Evolutionary conservation across 1,140 invertebrate species (phyloP).

Genomic region (Cotesia vestalis): DNA sequence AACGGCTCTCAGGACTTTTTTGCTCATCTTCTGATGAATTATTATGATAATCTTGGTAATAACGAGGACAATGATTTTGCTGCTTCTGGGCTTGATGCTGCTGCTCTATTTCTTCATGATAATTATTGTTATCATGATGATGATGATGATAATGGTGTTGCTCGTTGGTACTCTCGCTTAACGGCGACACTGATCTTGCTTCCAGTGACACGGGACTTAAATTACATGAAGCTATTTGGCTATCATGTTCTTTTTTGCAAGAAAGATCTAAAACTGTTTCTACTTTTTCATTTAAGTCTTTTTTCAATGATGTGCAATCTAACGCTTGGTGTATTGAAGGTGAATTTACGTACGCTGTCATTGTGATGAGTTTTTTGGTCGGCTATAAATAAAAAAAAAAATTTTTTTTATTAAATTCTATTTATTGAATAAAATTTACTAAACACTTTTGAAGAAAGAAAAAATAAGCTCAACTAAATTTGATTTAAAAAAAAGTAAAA

Average conservation of each 20-base stretch:
- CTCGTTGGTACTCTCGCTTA: background rate
- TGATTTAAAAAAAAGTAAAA: too few species aligned
- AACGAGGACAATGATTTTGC: background rate
- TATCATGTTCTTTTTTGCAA: conserved; percentile 42
- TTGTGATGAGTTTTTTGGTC: conserved; percentile 8
- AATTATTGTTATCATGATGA: background rate
- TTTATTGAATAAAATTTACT: too few species aligned
- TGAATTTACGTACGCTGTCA: background rate
- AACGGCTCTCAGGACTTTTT: conserved; percentile 44
- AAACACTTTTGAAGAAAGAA: too few species aligned
- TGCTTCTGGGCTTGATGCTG: conserved; percentile 34
- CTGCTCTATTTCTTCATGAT: conserved; percentile 1
- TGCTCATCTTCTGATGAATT: conserved; percentile 17
- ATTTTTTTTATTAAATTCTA: background rate
- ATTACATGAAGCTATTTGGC: conserved; percentile 20
- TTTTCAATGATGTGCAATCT: conserved; percentile 34
- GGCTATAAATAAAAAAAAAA: conserved; percentile 20
- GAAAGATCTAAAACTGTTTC: conserved; percentile 42
- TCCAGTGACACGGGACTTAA: conserved; percentile 29
- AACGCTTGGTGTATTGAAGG: background rate
- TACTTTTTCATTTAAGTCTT: background rate
- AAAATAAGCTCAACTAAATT: too few species aligned
- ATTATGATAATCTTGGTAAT: background rate
- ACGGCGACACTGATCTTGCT: conserved; percentile 22
- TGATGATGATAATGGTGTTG: background rate